Evolutionary conservation across 2,888 invertebrate species (phyloP).

Genomic region (Hemaris fuciformis): DNA sequence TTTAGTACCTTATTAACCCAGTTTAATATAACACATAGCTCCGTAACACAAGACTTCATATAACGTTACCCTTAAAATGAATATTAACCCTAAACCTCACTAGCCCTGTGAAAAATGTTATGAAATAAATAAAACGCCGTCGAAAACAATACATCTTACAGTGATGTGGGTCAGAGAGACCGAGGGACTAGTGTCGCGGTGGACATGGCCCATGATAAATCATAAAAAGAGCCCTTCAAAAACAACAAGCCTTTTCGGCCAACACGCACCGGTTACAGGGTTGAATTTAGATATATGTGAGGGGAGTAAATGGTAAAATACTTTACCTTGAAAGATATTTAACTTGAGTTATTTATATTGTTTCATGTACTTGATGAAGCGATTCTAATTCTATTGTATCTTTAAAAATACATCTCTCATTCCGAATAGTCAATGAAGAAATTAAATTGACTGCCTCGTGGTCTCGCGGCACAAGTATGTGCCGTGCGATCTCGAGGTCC

Average conservation of each 20-base stretch:
- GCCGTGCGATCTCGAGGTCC: too few species aligned
- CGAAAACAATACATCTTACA: neutral
- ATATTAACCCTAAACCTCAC: neutral
- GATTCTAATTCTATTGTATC: too few species aligned
- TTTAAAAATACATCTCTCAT: too few species aligned
- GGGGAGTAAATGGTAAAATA: neutral
- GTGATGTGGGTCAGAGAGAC: slow-evolving; percentile 30
- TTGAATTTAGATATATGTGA: neutral
- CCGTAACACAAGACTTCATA: neutral
- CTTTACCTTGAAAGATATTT: neutral
- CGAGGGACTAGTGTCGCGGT: slow-evolving; percentile 21
- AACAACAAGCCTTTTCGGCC: slow-evolving; percentile 16
- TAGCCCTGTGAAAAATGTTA: neutral
- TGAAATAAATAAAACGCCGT: neutral
- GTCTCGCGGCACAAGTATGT: too few species aligned
- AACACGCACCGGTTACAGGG: slow-evolving; percentile 1
- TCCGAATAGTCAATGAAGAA: too few species aligned
- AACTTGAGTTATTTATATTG: too few species aligned
- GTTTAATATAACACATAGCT: neutral
- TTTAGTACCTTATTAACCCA: neutral
- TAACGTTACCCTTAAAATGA: neutral
- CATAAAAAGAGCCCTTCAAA: slow-evolving; percentile 29
- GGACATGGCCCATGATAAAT: slow-evolving; percentile 31
- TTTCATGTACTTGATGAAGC: too few species aligned
- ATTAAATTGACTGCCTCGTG: too few species aligned